phyloP scores from a whole-genome alignment of 2,113 vertebrate species.

The Haemorhous mexicanus region DNA sequence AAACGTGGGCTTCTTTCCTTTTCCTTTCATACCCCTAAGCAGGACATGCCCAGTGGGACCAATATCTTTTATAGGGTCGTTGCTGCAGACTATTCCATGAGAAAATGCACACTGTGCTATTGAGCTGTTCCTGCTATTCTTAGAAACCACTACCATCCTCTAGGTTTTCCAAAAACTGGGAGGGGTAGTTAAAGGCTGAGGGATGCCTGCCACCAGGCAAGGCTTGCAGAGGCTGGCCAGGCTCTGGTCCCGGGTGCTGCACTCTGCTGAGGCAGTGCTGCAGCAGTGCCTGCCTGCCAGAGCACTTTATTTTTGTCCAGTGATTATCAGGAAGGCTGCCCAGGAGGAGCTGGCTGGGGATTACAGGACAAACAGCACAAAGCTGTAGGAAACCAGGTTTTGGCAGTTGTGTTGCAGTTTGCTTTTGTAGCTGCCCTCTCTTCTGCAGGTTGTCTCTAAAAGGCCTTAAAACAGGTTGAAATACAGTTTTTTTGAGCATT shows the following conservation, averaged over 20 bases:
- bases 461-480: not conserved
- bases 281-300: not conserved
- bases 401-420: not conserved
- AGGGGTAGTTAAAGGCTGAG: not conserved
- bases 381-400: not conserved
- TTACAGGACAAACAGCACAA: not conserved
- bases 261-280: not conserved
- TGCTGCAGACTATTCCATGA: not conserved
- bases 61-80: not conserved
- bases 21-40: not conserved
- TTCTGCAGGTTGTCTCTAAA: not conserved
- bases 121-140: not conserved
- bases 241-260: not conserved
- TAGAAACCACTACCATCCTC: not conserved
- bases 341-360: not conserved
- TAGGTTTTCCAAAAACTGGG: not conserved
- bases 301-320: slow-evolving; percentile 20
- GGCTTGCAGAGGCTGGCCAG: not conserved
- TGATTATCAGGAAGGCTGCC: not conserved
- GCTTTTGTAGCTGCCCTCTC: not conserved
- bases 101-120: not conserved
- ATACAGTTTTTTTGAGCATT: not conserved
- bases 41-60: not conserved
- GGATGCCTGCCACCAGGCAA: not conserved
- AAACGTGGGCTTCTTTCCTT: not conserved